phyloP scores from a whole-genome alignment of 2,797 vertebrate genomes.

The Botia almorhae region DNA sequence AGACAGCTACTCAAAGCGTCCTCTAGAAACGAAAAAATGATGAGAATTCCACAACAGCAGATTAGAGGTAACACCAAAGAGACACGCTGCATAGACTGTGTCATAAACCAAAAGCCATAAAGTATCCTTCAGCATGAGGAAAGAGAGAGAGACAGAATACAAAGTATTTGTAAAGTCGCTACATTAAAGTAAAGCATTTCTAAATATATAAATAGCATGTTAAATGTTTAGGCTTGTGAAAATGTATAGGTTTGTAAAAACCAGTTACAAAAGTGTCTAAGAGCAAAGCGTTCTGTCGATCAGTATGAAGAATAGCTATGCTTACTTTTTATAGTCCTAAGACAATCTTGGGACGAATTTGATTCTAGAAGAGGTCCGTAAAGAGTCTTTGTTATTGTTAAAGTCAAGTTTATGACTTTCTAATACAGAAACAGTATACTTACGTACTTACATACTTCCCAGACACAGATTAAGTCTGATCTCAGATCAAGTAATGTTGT shows the following conservation, averaged over 20 bases:
- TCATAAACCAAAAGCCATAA: slow-evolving; percentile 21
- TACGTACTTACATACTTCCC: too few relatives aligned
- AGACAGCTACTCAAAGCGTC: slow-evolving; percentile 59
- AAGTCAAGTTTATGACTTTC: slow-evolving; percentile 23
- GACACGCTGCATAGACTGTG: background rate
- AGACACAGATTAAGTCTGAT: slow-evolving; percentile 29
- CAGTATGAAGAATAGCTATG: slow-evolving; percentile 32
- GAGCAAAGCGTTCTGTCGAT: slow-evolving; percentile 24
- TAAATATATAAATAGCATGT: background rate
- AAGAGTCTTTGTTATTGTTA: slow-evolving; percentile 32
- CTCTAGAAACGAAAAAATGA: slow-evolving; percentile 48
- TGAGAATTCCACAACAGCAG: slow-evolving; percentile 53
- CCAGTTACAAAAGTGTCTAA: slow-evolving; percentile 8
- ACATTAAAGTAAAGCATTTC: background rate
- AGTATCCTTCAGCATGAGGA: slow-evolving; percentile 2
- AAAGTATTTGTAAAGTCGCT: background rate
- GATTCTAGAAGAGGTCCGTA: slow-evolving; percentile 17
- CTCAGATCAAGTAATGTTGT: slow-evolving; percentile 36
- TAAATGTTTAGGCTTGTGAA: background rate
- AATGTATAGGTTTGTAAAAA: slow-evolving; percentile 13
- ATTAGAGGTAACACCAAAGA: slow-evolving; percentile 39
- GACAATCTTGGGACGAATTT: slow-evolving; percentile 12
- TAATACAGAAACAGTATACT: slow-evolving; percentile 41
- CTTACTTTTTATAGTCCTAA: slow-evolving; percentile 22
- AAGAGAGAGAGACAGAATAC: background rate